Evolutionary conservation across 2,113 vertebrate genomes (phyloP).

Genomic region (Apodemus sylvaticus): DNA sequence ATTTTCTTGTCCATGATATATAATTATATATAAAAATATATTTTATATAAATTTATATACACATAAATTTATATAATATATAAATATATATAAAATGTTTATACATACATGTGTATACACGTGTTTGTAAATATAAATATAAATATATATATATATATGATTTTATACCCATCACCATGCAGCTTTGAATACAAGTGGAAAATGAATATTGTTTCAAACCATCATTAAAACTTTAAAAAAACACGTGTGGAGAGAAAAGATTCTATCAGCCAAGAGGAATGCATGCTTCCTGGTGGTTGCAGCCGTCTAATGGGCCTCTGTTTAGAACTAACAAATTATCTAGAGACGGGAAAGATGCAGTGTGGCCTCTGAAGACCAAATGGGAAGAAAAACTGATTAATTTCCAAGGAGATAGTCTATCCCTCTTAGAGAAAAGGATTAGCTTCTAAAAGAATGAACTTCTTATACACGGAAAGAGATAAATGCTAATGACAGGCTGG

Average conservation of each 20-base stretch:
- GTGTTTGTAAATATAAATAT: too few relatives aligned
- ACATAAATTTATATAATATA: not conserved
- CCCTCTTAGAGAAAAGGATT: constrained; percentile 68
- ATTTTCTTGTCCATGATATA: not conserved
- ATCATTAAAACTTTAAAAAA: constrained; percentile 48
- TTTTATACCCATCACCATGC: constrained; percentile 13
- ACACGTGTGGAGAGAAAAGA: constrained; percentile 46
- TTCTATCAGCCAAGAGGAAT: constrained; percentile 15
- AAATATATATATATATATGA: not conserved
- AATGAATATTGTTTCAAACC: constrained; percentile 46
- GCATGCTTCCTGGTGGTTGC: constrained; percentile 38
- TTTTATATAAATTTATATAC: too few relatives aligned
- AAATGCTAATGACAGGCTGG: constrained; percentile 51
- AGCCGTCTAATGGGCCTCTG: not conserved
- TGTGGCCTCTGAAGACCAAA: constrained; percentile 50
- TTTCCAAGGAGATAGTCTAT: constrained; percentile 66
- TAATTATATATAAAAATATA: too few relatives aligned
- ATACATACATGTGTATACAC: too few relatives aligned
- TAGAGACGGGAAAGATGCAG: constrained; percentile 35
- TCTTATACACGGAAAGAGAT: constrained; percentile 67
- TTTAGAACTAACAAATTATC: constrained; percentile 52
- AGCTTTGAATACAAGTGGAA: constrained; percentile 46
- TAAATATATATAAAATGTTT: too few relatives aligned
- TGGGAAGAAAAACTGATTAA: constrained; percentile 47
- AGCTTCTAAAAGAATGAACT: constrained; percentile 67